A percentile compares a stretch with the other conserved stretches of the same genome.
phyloP scores from a whole-genome alignment of 2,797 vertebrate genomes.

The Apogon talboti region DNA sequence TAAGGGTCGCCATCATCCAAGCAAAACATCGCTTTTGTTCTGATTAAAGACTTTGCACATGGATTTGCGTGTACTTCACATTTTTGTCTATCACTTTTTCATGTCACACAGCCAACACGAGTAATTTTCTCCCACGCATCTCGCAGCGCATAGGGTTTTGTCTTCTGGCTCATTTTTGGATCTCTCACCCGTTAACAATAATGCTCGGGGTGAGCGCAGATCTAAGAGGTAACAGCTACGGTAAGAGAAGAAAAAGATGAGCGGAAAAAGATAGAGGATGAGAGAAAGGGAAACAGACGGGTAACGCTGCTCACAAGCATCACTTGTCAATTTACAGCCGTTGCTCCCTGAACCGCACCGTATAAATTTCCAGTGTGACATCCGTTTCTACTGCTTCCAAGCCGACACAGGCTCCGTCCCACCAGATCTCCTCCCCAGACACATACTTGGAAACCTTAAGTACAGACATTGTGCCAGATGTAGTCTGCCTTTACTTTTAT shows the following conservation, averaged over 20 bases:
- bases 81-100: slow-evolving; percentile 58
- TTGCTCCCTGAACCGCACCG: slow-evolving; percentile 78
- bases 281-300: slow-evolving; percentile 79
- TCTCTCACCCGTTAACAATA: slow-evolving; percentile 73
- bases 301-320: slow-evolving; percentile 77
- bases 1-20: slow-evolving; percentile 57
- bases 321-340: slow-evolving; percentile 81
- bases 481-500: slow-evolving; percentile 73
- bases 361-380: slow-evolving; percentile 83
- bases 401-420: slow-evolving; percentile 72
- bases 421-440: slow-evolving; percentile 78
- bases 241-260: slow-evolving; percentile 66
- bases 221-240: slow-evolving; percentile 73
- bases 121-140: slow-evolving; percentile 54
- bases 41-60: slow-evolving; percentile 59
- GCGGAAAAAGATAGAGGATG: slow-evolving; percentile 74
- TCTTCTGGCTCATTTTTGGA: slow-evolving; percentile 65
- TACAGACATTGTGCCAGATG: slow-evolving; percentile 78
- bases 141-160: slow-evolving; percentile 11
- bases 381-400: slow-evolving; percentile 84
- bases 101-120: slow-evolving; percentile 48
- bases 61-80: slow-evolving; percentile 45
- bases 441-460: slow-evolving; percentile 78
- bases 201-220: slow-evolving; percentile 67
- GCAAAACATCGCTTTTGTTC: slow-evolving; percentile 53